These are phyloP conservation scores for Amblyteles armatorius DNA, from an alignment of 2,888 invertebrate species.

Conservation along the genomic window DNA sequence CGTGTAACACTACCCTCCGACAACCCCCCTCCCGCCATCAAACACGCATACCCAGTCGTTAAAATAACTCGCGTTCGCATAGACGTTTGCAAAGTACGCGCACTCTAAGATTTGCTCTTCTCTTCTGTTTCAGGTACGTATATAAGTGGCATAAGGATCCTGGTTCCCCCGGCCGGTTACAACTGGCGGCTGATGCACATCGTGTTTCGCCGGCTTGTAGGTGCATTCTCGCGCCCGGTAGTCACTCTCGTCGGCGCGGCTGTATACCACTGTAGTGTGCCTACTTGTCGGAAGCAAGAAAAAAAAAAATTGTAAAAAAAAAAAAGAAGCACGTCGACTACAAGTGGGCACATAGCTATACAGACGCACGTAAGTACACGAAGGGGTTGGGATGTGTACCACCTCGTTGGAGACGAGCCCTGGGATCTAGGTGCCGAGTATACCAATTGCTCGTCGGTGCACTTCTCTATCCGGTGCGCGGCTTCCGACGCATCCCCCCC, in stretches of 20 bases:
- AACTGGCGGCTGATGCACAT: slow-evolving; percentile 26
- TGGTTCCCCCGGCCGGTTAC: background rate
- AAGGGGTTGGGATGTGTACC: slow-evolving; percentile 61
- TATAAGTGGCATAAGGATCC: slow-evolving; percentile 39
- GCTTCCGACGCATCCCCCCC: slow-evolving; percentile 53
- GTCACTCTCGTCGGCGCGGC: slow-evolving; percentile 26
- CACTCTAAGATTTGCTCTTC: slow-evolving; percentile 30
- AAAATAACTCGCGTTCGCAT: slow-evolving; percentile 24
- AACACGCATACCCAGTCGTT: slow-evolving; percentile 11
- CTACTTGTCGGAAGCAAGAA: slow-evolving; percentile 32
- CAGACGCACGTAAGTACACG: slow-evolving; percentile 66
- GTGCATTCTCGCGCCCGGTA: slow-evolving; percentile 39
- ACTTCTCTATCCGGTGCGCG: slow-evolving; percentile 52
- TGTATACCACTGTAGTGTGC: slow-evolving; percentile 6
- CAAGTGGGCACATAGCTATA: slow-evolving; percentile 27
- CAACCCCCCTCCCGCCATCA: background rate
- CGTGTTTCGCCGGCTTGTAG: slow-evolving; percentile 6
- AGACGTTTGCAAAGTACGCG: slow-evolving; percentile 16
- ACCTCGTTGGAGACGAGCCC: slow-evolving; percentile 48
- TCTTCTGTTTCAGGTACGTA: slow-evolving; percentile 61
- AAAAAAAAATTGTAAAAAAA: background rate
- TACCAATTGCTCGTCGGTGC: slow-evolving; percentile 58
- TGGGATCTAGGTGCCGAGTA: slow-evolving; percentile 58
- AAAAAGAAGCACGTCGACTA: slow-evolving; percentile 30
- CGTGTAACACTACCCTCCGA: background rate